Evolutionary conservation across 2,888 invertebrate species (phyloP), one percentile per base, ranked within the genome.

Genomic region (Protodeltote pygarga): DNA sequence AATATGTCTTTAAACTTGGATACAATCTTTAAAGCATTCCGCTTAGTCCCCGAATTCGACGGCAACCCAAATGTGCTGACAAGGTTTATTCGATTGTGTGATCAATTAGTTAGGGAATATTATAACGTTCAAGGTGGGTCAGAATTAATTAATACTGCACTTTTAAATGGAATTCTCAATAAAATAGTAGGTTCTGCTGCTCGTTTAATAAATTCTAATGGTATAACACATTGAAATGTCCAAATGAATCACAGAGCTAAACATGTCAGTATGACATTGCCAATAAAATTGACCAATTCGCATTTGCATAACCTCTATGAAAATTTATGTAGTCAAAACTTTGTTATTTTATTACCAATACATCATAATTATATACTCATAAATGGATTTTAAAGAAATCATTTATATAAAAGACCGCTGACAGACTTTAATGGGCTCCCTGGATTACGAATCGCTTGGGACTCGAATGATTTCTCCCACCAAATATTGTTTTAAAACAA

Each of bases 251-350:
- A 52, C 60, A 0, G 20, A 71, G 2, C 47, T 67, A 8, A 68
- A n/a, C n/a, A n/a, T n/a, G n/a, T n/a, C n/a, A n/a, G n/a, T n/a
- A 67, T 34, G 65, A 60, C 15, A 63, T 65, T 32, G 34, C 59
- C 0, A 58, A 66, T 11, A 61, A 67, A 8, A 45, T 66, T 1
- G 64, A 62, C 25, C 65, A 69, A 32, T 62, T 63, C n/a, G 29
- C 67, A 1, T 28, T 67, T 0, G n/a, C n/a, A n/a, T n/a, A n/a
- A n/a, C n/a, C n/a, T n/a, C n/a, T n/a, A n/a, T n/a, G n/a, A n/a
- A n/a, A n/a, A n/a, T n/a, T n/a, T n/a, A n/a, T n/a, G n/a, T n/a
- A n/a, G n/a, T n/a, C n/a, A n/a, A n/a, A n/a, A n/a, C n/a, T n/a
- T n/a, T n/a, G n/a, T n/a, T n/a, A n/a, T n/a, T n/a, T n/a, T n/a